Evolutionary conservation across 2,113 vertebrate genomes (phyloP).

Genomic region (Ophiodon elongatus): DNA sequence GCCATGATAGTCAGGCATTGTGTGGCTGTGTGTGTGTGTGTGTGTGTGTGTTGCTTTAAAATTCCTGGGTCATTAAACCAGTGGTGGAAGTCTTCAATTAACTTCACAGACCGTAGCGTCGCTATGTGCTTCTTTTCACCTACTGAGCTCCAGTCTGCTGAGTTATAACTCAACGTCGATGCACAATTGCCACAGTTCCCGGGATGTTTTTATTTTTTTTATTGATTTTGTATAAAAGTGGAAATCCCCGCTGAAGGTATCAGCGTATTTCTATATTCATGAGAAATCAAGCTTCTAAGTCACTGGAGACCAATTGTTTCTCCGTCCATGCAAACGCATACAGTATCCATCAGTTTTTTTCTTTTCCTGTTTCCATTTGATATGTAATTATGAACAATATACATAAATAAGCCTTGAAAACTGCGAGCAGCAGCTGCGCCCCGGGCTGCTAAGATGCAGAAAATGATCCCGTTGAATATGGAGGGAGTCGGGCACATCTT

Average conservation of each 20-base stretch:
- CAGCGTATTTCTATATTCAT: background rate
- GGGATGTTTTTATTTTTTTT: background rate
- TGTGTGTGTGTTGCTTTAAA: conserved; percentile 13
- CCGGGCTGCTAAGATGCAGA: conserved; percentile 19
- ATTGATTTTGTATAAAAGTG: conserved; percentile 32
- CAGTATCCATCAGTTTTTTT: background rate
- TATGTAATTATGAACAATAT: background rate
- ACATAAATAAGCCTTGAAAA: conserved; percentile 19
- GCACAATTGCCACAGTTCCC: conserved; percentile 4
- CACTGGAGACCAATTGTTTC: background rate
- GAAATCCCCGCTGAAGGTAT: background rate
- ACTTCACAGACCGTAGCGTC: conserved; percentile 22
- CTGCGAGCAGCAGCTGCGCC: background rate
- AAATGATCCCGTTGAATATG: conserved; percentile 58
- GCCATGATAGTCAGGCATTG: background rate
- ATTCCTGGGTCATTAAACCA: conserved; percentile 68
- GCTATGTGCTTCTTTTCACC: background rate
- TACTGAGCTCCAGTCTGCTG: conserved; percentile 18
- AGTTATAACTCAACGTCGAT: conserved; percentile 34
- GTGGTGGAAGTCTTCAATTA: conserved; percentile 47
- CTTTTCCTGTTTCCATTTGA: background rate
- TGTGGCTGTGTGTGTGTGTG: background rate
- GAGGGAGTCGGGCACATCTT: conserved; percentile 53
- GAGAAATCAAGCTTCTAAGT: conserved; percentile 7
- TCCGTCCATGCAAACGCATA: background rate